phyloP scores from a whole-genome alignment of 1,140 invertebrate genomes.

The Dermatophagoides farinae region DNA sequence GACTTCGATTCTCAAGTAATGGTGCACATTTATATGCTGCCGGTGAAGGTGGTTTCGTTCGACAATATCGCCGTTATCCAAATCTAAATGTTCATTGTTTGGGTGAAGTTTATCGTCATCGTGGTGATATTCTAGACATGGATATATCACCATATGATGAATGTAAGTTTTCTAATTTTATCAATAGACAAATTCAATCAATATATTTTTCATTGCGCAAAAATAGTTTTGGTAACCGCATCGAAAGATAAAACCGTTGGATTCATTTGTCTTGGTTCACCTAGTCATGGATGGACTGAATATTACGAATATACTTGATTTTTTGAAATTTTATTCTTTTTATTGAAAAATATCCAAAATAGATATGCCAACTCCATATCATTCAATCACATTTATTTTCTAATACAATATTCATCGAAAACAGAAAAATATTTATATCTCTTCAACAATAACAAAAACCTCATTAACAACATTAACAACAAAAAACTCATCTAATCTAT shows the following conservation, averaged over 20 bases:
- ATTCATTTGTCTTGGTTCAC: slow-evolving; percentile 30
- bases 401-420: no score
- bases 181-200: neutral
- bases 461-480: no score
- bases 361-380: neutral
- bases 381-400: neutral
- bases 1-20: slow-evolving; percentile 31
- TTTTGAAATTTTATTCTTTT: neutral
- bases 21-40: slow-evolving; percentile 31
- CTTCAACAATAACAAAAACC: no score
- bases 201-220: slow-evolving; percentile 1
- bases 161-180: slow-evolving; percentile 29
- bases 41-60: slow-evolving; percentile 29
- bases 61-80: slow-evolving; percentile 30
- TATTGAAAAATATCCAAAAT: neutral
- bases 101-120: slow-evolving; percentile 31
- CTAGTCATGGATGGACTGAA: slow-evolving; percentile 33
- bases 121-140: slow-evolving; percentile 32
- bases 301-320: slow-evolving; percentile 31
- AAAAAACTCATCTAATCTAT: no score
- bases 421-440: no score
- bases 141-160: slow-evolving; percentile 35
- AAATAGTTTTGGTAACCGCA: slow-evolving; percentile 31
- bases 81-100: slow-evolving; percentile 30
- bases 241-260: slow-evolving; percentile 34